Conservation (phyloP, 2,113 vertebrate species). For the Cygnus buccinator region DNA sequence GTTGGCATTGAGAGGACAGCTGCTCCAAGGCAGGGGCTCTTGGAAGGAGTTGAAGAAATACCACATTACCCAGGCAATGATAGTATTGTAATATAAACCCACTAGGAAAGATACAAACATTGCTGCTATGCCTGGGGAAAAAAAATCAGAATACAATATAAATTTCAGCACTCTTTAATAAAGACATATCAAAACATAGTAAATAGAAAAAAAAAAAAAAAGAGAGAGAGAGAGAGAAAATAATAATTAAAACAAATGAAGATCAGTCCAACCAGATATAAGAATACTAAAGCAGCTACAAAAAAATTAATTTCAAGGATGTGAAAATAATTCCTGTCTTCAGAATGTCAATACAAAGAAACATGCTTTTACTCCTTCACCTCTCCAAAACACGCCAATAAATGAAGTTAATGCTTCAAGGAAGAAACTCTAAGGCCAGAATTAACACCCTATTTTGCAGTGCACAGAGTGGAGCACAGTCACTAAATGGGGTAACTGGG, state of each 20-base stretch:
- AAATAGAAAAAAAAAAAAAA: neutral
- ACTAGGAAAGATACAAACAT: conserved; percentile 90
- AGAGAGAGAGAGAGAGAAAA: neutral
- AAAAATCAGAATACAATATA: neutral
- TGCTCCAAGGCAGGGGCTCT: conserved; percentile 88
- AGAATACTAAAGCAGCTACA: neutral
- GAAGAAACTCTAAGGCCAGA: neutral
- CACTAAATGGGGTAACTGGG: neutral
- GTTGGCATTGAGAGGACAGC: conserved; percentile 83
- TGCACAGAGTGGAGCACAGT: neutral
- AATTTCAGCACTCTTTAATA: neutral
- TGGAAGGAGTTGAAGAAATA: conserved; percentile 99
- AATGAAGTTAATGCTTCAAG: neutral
- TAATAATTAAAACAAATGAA: neutral
- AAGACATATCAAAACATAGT: neutral
- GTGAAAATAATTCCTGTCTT: neutral
- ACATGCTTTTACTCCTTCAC: neutral
- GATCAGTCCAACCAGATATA: neutral
- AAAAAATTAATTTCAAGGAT: neutral
- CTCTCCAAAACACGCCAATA: neutral
- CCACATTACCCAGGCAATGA: conserved; percentile 95
- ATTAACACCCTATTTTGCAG: neutral
- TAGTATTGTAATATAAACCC: conserved; percentile 91
- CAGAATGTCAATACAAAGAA: neutral
- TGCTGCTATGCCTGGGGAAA: conserved; percentile 83